phyloP scores from a whole-genome alignment of 2,888 invertebrate species.

The Sabatieria punctata region DNA sequence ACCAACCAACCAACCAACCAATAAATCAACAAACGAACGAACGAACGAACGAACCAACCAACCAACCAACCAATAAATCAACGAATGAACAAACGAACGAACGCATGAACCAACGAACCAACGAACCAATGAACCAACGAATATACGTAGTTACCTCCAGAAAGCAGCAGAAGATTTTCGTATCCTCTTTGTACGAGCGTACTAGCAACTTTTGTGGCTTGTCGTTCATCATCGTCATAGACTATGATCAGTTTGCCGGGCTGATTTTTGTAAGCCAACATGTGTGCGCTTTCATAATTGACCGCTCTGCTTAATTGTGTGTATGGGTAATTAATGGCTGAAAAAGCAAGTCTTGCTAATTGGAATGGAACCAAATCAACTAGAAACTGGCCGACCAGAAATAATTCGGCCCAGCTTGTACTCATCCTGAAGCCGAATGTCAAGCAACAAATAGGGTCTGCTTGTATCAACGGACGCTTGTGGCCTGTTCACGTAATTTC shows the following conservation, averaged over 20 bases:
- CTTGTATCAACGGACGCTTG: neutral
- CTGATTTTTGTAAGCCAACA: constrained; percentile 36
- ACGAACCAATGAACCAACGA: neutral
- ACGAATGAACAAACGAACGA: too few species aligned
- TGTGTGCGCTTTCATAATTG: constrained; percentile 36
- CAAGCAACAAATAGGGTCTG: constrained; percentile 35
- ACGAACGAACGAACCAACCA: too few species aligned
- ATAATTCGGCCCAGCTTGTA: constrained; percentile 34
- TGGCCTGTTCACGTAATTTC: too few species aligned
- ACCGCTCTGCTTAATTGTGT: constrained; percentile 33
- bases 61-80: too few species aligned
- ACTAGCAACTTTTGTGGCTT: constrained; percentile 33
- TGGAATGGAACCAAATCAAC: neutral
- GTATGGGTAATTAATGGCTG: constrained; percentile 36
- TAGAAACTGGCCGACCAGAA: constrained; percentile 26
- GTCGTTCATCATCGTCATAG: constrained; percentile 38
- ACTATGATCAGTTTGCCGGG: constrained; percentile 36
- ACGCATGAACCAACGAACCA: neutral
- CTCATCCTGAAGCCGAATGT: constrained; percentile 33
- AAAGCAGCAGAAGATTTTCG: constrained; percentile 39
- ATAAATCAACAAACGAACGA: neutral
- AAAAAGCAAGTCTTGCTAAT: constrained; percentile 9
- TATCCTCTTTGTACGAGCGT: constrained; percentile 39
- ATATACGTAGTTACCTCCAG: constrained; percentile 32
- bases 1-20: neutral